A percentile compares a stretch with the other conserved stretches of the same genome.
phyloP scores from a whole-genome alignment of 1,140 invertebrate species.

The Apis florea region DNA sequence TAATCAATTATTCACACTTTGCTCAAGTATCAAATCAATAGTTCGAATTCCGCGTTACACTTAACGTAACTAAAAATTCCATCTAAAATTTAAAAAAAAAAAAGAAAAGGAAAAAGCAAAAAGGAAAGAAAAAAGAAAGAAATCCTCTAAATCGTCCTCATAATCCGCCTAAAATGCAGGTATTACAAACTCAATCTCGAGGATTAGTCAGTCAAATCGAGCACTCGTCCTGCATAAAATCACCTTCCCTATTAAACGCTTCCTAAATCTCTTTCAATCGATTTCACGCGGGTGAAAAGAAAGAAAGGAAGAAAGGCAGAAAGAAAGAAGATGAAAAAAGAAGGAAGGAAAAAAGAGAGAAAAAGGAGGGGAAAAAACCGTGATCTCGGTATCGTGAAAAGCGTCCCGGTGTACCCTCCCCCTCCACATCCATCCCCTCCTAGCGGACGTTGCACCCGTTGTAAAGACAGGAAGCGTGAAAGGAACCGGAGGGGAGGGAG shows the following conservation, averaged over 20 bases:
- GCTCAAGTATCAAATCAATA: no score
- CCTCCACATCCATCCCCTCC: no score
- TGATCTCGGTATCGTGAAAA: background rate
- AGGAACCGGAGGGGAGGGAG: no score
- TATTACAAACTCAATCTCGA: background rate
- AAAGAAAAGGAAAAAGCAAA: no score
- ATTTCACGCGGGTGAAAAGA: background rate
- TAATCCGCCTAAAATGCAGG: background rate
- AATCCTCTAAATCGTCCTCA: background rate
- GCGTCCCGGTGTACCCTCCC: no score
- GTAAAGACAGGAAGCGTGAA: no score
- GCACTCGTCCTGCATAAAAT: constrained; percentile 1
- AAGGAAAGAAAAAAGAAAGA: background rate
- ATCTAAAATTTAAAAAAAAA: no score
- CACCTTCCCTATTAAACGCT: background rate
- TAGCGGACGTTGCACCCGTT: no score
- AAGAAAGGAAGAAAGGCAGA: background rate
- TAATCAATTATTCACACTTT: no score
- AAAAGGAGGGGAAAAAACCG: background rate
- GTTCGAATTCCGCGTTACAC: no score
- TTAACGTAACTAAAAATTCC: no score
- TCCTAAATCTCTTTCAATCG: background rate
- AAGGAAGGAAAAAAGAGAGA: background rate
- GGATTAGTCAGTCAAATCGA: constrained; percentile 8
- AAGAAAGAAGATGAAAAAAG: background rate